A percentile compares a stretch with the other conserved stretches of the same genome.
phyloP scores from a whole-genome alignment of 1,140 invertebrate species.

The Pseudomyrmex pallidus region DNA sequence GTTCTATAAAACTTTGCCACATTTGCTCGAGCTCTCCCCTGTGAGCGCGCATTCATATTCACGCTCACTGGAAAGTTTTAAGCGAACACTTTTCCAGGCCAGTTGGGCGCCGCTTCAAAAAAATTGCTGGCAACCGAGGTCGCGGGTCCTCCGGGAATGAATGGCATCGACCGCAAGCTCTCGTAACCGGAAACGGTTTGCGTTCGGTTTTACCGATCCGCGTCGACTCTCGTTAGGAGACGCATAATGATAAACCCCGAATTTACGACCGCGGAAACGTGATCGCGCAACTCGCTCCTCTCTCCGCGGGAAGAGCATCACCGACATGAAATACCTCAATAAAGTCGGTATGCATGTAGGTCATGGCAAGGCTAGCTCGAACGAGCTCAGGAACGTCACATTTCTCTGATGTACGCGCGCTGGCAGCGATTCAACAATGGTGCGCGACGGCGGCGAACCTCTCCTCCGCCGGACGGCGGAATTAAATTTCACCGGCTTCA shows the following conservation, averaged over 20 bases:
- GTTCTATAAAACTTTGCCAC: slow-evolving; percentile 9
- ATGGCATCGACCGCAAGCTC: slow-evolving; percentile 13
- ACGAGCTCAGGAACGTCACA: slow-evolving; percentile 23
- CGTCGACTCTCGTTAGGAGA: slow-evolving; percentile 10
- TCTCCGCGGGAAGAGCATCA: not conserved
- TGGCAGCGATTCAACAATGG: slow-evolving; percentile 73
- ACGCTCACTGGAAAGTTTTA: slow-evolving; percentile 11
- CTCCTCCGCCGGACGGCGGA: slow-evolving; percentile 45
- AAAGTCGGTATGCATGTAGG: slow-evolving; percentile 73
- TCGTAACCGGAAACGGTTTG: not conserved
- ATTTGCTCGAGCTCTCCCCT: slow-evolving; percentile 2
- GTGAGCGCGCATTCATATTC: slow-evolving; percentile 16
- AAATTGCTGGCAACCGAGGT: not conserved
- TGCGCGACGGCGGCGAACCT: not conserved
- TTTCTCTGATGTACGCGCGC: slow-evolving; percentile 68
- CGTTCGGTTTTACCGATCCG: not conserved
- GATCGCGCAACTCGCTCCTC: slow-evolving; percentile 7
- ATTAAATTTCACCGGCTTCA: slow-evolving; percentile 72
- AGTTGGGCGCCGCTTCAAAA: slow-evolving; percentile 29
- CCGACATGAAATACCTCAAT: slow-evolving; percentile 65
- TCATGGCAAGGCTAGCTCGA: slow-evolving; percentile 62
- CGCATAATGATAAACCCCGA: slow-evolving; percentile 27
- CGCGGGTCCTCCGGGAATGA: slow-evolving; percentile 22
- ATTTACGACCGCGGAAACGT: slow-evolving; percentile 37
- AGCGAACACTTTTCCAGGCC: slow-evolving; percentile 8